Conservation (phyloP, 2,888 invertebrate genomes). For the Drosophila nr. perissopoda region DNA sequence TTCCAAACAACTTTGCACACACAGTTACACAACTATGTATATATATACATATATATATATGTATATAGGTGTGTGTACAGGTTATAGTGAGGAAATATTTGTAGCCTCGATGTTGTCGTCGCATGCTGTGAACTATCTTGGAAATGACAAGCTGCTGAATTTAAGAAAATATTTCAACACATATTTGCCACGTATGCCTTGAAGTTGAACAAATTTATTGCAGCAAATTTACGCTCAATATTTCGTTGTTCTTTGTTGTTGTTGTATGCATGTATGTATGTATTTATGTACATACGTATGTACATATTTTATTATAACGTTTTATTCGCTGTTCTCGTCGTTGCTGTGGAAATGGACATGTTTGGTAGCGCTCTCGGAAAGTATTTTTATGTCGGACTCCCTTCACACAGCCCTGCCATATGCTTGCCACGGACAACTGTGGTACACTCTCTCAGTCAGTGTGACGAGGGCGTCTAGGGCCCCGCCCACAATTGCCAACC, state of each 20-base stretch:
- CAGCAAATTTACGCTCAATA: conserved; percentile 20
- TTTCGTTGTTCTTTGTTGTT: conserved; percentile 4
- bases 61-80: background rate
- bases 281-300: no score
- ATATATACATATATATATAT: background rate
- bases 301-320: conserved; percentile 8
- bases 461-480: background rate
- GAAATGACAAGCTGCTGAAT: conserved; percentile 11
- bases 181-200: conserved; percentile 20
- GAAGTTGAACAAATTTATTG: conserved; percentile 20
- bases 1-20: background rate
- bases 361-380: conserved; percentile 30
- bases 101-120: conserved; percentile 2
- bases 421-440: background rate
- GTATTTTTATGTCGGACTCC: conserved; percentile 33
- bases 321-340: conserved; percentile 12
- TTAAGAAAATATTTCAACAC: conserved; percentile 22
- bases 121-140: conserved; percentile 8
- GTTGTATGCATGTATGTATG: background rate
- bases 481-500: background rate
- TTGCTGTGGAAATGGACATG: conserved; percentile 30
- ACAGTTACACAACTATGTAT: conserved; percentile 4
- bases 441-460: background rate
- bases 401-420: background rate
- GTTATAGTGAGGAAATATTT: conserved; percentile 13